These are phyloP conservation scores for Caenorhabditis remanei DNA, from an alignment of 1,140 invertebrate species.

Conservation along the genomic window DNA sequence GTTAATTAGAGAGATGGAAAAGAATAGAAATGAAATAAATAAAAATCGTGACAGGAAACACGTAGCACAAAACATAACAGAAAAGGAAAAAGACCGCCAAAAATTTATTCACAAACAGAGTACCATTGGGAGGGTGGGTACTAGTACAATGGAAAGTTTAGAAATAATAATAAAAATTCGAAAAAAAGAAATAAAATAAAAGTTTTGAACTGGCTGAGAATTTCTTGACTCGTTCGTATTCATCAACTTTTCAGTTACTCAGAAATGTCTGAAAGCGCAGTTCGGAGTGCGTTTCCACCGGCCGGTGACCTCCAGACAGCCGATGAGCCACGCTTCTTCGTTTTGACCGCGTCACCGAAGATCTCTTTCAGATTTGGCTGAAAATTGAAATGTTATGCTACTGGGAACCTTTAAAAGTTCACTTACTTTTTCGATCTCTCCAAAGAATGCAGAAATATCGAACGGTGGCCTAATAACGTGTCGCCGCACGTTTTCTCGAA, in stretches of 20 bases:
- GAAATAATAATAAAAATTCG: background rate
- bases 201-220: background rate
- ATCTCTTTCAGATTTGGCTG: constrained; percentile 30
- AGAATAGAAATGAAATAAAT: background rate
- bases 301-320: background rate
- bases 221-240: no score
- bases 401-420: no score
- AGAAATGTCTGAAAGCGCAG: background rate
- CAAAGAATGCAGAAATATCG: background rate
- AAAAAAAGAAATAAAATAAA: background rate
- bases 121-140: background rate
- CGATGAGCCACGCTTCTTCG: constrained; percentile 2
- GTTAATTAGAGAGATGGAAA: background rate
- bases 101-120: constrained; percentile 7
- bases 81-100: background rate
- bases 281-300: no score
- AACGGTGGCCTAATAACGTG: background rate
- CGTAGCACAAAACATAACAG: background rate
- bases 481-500: background rate
- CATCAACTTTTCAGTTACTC: background rate
- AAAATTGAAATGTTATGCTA: background rate
- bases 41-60: background rate
- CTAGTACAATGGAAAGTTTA: background rate
- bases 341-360: background rate
- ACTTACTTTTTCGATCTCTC: background rate